Base-by-base conservation (phyloP, 2,888 invertebrate species). In the Sminthurides aquaticus region DNA sequence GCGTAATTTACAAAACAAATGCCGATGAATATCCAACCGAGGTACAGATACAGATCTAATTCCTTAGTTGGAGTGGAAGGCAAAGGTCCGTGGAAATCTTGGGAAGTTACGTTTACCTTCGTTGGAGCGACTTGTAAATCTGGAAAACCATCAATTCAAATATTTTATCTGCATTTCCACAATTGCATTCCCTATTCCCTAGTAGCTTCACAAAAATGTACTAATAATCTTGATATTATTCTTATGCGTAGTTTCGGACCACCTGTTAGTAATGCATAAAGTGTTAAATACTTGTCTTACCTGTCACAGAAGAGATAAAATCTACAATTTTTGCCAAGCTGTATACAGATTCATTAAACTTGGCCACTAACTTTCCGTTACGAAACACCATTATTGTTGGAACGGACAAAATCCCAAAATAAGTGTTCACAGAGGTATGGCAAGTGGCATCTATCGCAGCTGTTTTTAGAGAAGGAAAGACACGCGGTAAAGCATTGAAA, bases 341-440 rank as follows among this genome's bases (percentile, higher is more conserved):
- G 69, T 91, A 88, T 67, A 88, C 86, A 11, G 90, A 86, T 26
- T 86, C 88, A 81, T 90, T 93, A 77, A 87, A 92, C 80, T 90
- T 90, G 0, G 88, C 88, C 27, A 90, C 85, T 0, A 91, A 87
- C 71, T 89, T 83, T 0, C 92, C 92, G 78, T 92, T 93, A 75
- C 94, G 92, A 75, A 95, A 91, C 69, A 96, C 82, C 80, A 94
- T 84, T 34, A 68, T 27, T 2, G 92, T 91, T 5, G 95, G 95
- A 49, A 95, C 87, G 22, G 92, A 93, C 8, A 92, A 87, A 66
- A 94, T 89, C 11, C 94, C 94, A 79, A 90, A 92, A 75, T 92
- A 90, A 0, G 92, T 90, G 79, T 92, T 94, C 59, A 92, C 69
- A 8, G 79, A 78, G 43, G 74, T 58, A 62, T 71, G 64, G 24